Evolutionary conservation across 1,140 invertebrate genomes (phyloP), one percentile per base, ranked within the genome.

Genomic region (Pinna nobilis): DNA sequence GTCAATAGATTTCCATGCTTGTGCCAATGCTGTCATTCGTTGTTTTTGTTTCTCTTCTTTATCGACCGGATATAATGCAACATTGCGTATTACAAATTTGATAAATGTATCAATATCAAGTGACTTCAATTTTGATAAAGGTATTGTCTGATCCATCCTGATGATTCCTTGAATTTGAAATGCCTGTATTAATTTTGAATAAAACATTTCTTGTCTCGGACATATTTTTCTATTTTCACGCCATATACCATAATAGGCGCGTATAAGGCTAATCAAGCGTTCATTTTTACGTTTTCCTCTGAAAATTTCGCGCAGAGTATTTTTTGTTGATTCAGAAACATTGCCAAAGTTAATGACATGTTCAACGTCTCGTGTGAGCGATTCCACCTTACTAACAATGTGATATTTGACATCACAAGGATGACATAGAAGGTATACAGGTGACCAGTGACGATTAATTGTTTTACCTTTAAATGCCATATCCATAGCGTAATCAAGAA

Each of bases 381-480:
- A 37, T 20, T 67, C 49, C 18, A 23, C 37, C 28, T 53, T 33
- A 23, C 32, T 35, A 7, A 67, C 64, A 37, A 51, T 25, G 18
- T 67, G 28, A 25, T 67, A 67, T 37, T 32, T 51, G 9, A 67
- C 64, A 15, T 67, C 64, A 67, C 64, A 67, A 0, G 51, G 47
- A 25, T 51, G 49, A 37, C 64, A 67, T n/a, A 67, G 25, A 23
- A 51, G 20, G 50, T 67, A 67, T 35, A 67, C 49, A 13, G 64
- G 64, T 37, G 47, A 30, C 64, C 64, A 67, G 23, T 67, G 64
- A 35, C 49, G 47, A 33, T 67, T 53, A 18, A 67, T 67, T 2
- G 9, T 3, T n/a, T 37, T 23, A 33, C 64, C 64, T 11, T 35
- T 35, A 7, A 50, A 51, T 23, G 64, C 49, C 25, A 35, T 67